Evolutionary conservation across 2,888 invertebrate genomes (phyloP).

Genomic region (Leptinotarsa juncta): DNA sequence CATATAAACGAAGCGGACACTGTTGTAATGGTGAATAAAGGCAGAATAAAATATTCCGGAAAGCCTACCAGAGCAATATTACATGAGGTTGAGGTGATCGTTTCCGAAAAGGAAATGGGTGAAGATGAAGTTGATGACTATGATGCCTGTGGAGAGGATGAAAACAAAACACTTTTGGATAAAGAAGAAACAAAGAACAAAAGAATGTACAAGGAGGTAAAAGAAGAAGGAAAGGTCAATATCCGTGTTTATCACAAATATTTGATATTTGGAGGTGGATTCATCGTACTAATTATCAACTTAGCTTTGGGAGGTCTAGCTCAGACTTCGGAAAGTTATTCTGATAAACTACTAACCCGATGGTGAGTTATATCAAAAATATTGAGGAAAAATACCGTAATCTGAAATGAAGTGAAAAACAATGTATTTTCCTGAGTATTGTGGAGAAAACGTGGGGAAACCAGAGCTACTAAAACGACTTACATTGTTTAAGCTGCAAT

Average conservation of each 20-base stretch:
- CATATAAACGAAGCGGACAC: constrained; percentile 68
- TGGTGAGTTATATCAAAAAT: constrained; percentile 27
- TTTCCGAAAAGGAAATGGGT: constrained; percentile 39
- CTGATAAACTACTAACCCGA: constrained; percentile 46
- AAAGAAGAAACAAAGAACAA: constrained; percentile 31
- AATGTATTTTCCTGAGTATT: too few species aligned
- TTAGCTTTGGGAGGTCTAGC: constrained; percentile 43
- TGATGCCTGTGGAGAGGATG: constrained; percentile 46
- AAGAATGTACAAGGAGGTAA: constrained; percentile 54
- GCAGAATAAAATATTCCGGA: constrained; percentile 70
- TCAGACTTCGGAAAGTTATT: constrained; percentile 47
- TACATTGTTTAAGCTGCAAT: too few species aligned
- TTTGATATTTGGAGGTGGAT: constrained; percentile 51
- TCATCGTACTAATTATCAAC: constrained; percentile 42
- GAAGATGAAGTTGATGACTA: constrained; percentile 59
- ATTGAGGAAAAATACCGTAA: too few species aligned
- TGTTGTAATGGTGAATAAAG: constrained; percentile 60
- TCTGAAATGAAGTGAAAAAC: not conserved
- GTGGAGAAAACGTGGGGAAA: too few species aligned
- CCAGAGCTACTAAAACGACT: too few species aligned
- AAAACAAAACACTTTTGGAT: constrained; percentile 40
- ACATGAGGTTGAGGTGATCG: constrained; percentile 75
- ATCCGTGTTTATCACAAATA: constrained; percentile 55
- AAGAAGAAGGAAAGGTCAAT: constrained; percentile 55
- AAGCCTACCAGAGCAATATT: constrained; percentile 77